These are phyloP conservation scores for Limosa lapponica DNA, from an alignment of 2,797 vertebrate genomes.

Conservation along the genomic window DNA sequence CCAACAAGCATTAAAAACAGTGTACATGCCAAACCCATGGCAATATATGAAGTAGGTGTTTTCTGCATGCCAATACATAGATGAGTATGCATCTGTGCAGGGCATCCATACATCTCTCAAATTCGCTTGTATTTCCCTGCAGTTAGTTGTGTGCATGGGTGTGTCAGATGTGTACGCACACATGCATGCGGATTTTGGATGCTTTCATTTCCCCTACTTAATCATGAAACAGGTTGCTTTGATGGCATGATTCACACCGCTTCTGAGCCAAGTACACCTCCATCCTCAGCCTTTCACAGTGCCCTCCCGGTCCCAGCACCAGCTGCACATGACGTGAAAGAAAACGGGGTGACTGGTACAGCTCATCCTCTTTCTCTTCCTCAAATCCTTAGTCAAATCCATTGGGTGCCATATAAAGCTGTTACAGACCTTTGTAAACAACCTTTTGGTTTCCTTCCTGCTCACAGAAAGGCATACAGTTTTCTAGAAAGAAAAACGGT, in stretches of 20 bases:
- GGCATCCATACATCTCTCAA: background rate
- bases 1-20: background rate
- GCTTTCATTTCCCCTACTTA: background rate
- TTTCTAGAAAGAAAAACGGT: background rate
- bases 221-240: background rate
- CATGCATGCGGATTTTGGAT: rapidly evolving
- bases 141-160: rapidly evolving
- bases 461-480: background rate
- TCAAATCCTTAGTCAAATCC: background rate
- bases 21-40: rapidly evolving
- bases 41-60: rapidly evolving
- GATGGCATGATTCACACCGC: background rate
- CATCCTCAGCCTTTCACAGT: background rate
- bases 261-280: background rate
- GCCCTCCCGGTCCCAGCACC: background rate
- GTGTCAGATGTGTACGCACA: background rate
- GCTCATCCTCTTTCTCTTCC: background rate
- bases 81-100: background rate
- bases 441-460: background rate
- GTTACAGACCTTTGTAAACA: background rate
- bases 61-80: background rate
- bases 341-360: background rate
- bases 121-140: background rate
- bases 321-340: background rate
- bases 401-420: background rate